phyloP scores from a whole-genome alignment of 2,888 invertebrate species.

The Iselma pallidipennis region DNA sequence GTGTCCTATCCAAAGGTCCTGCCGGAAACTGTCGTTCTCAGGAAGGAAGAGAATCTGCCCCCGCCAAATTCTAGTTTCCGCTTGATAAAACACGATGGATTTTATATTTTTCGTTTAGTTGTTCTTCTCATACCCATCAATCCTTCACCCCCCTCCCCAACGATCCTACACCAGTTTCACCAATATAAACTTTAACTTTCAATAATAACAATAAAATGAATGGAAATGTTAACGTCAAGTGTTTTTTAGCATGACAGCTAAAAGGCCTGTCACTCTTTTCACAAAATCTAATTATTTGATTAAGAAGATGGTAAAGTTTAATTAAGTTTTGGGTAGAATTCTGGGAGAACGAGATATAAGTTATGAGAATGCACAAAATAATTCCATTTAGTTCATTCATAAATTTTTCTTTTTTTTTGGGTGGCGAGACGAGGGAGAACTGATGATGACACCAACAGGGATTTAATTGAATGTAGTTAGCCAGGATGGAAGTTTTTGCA shows the following conservation, averaged over 20 bases:
- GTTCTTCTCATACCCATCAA: neutral
- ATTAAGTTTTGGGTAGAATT: conserved; percentile 36
- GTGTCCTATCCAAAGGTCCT: conserved; percentile 6
- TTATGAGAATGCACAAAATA: conserved; percentile 28
- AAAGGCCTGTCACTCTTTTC: conserved; percentile 25
- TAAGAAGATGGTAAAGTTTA: conserved; percentile 37
- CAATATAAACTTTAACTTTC: neutral
- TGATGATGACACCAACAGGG: neutral
- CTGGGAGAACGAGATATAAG: conserved; percentile 28
- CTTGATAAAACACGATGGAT: neutral
- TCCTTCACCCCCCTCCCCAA: neutral
- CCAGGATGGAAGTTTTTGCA: neutral
- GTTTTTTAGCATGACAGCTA: too few relatives aligned
- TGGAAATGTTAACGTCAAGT: too few relatives aligned
- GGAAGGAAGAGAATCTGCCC: conserved; percentile 9
- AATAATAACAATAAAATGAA: neutral
- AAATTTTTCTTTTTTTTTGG: too few relatives aligned
- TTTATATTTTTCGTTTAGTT: neutral
- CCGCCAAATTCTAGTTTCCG: neutral
- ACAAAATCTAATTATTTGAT: conserved; percentile 31
- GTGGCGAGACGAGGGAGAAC: neutral
- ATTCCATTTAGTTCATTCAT: conserved; percentile 32
- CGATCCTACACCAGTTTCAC: neutral
- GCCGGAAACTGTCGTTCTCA: conserved; percentile 21
- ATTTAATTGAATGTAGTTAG: neutral